Base-by-base conservation (phyloP, 2,797 vertebrate genomes). In the Chloroceryle amazona region DNA sequence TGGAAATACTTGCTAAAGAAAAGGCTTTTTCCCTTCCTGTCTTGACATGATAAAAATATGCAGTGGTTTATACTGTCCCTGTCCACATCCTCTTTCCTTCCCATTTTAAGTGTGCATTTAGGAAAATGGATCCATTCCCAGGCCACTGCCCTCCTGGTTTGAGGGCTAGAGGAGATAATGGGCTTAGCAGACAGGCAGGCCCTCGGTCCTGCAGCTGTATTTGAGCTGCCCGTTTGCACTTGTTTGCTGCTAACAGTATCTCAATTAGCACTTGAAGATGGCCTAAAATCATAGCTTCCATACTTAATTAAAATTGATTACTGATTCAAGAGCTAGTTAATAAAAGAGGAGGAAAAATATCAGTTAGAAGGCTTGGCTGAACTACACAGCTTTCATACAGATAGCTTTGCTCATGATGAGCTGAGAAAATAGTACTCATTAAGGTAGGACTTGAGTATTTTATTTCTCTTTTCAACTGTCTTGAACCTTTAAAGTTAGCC, bases 401-500 rank as follows among this genome's bases (percentile, higher is more conserved):
- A 26, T 11, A 54, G 17, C 18, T 67, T 81, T 67, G 52, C 55
- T 90, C 28, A 12, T 13, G 28, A 54, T 54, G 47, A 92, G 9
- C 47, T 60, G 25, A 60, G 81, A 90, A 74, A 46, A 26, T 19
- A 39, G 16, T 61, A 83, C 31, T 28, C 37, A 41, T 65, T 70
- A 79, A 91, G 66, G 33, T 13, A 62, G 22, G 29, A 9, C 42
- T 84, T 66, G n/a, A 79, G 37, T 39, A 61, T 10, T 89, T 90
- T 91, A 11, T 54, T 81, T 91, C 70, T 82, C 75, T 81, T 95
- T 92, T 82, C 70, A 84, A 4, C 23, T 68, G 18, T 76, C 42
- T 44, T 60, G 31, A 81, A 52, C 66, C 73, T 93, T 94, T 86
- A 73, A 94, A 86, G 42, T 79, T 76, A 90, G 42, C 25, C 46